Percentiles rank a stretch among this genome's conserved stretches.
Conservation (phyloP, 23 tunicate species). For the Aplidium turbinatum region DNA sequence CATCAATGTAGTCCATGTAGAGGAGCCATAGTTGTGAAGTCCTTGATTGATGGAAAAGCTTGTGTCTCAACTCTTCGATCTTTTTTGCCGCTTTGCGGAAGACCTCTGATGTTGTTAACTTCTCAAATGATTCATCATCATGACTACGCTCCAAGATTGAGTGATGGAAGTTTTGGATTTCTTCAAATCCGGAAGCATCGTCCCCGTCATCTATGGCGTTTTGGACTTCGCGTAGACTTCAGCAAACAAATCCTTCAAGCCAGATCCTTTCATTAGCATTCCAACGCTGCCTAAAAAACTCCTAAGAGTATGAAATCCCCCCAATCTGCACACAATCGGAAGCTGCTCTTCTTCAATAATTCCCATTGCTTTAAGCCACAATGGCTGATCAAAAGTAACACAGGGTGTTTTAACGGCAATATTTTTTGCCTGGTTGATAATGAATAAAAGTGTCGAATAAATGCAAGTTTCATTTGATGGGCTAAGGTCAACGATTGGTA, state of each 20-base stretch:
- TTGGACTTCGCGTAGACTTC: constrained; percentile 2
- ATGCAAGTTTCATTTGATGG: constrained; percentile 8
- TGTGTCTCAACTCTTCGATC: not conserved
- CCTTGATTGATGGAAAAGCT: constrained; percentile 10
- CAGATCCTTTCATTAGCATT: constrained; percentile 10
- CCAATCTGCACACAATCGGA: not conserved
- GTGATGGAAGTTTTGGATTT: too few species aligned
- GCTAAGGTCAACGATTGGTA: not conserved
- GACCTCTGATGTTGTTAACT: too few species aligned
- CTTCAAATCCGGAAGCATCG: not conserved
- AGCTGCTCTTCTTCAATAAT: not conserved
- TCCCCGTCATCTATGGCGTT: constrained; percentile 1
- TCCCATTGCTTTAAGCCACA: constrained; percentile 11
- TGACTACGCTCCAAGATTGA: too few species aligned
- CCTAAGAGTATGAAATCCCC: constrained; percentile 15
- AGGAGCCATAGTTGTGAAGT: constrained; percentile 7
- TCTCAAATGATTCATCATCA: too few species aligned
- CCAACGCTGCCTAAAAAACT: not conserved
- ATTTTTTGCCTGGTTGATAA: not conserved
- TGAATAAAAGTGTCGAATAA: not conserved
- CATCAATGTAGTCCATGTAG: not conserved
- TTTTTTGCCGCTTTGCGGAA: too few species aligned
- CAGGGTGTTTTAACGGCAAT: not conserved
- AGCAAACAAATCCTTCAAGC: not conserved
- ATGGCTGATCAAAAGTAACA: constrained; percentile 8